A percentile compares a stretch with the other conserved stretches of the same genome.
Evolutionary conservation across 2,888 invertebrate species (phyloP).

Genomic region (Drosophila leonis): DNA sequence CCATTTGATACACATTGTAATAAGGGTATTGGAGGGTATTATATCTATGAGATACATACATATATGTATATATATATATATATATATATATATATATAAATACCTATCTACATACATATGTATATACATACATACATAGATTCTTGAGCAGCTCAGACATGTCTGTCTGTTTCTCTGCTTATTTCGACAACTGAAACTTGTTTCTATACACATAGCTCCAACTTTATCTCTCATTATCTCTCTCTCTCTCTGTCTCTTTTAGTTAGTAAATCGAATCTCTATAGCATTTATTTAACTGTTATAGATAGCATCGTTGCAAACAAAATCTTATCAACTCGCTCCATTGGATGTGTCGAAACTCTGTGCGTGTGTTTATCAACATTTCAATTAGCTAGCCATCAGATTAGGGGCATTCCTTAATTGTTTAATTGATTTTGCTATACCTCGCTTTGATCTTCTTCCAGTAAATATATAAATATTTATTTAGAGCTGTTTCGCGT

Average conservation of each 20-base stretch:
- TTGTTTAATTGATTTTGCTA: slow-evolving; percentile 10
- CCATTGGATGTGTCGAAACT: slow-evolving; percentile 5
- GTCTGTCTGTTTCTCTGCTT: neutral
- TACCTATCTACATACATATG: neutral
- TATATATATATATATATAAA: neutral
- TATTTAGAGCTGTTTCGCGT: neutral
- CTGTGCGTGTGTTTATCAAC: neutral
- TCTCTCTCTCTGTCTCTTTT: neutral
- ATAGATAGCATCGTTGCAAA: neutral
- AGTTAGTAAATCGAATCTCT: neutral
- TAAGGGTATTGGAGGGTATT: neutral
- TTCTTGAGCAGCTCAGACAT: neutral
- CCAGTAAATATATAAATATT: slow-evolving; percentile 1
- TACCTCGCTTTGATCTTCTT: slow-evolving; percentile 5
- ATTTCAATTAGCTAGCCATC: slow-evolving; percentile 2
- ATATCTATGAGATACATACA: neutral
- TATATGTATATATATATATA: no score
- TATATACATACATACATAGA: neutral
- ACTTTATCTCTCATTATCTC: neutral
- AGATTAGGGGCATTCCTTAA: slow-evolving; percentile 5
- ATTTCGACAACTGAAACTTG: neutral
- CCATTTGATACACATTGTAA: neutral
- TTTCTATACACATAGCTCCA: neutral
- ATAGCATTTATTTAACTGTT: neutral
- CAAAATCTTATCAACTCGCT: neutral